A percentile compares a stretch with the other conserved stretches of the same genome.
phyloP scores from a whole-genome alignment of 2,113 vertebrate species.

The Rhadina sibilatrix region DNA sequence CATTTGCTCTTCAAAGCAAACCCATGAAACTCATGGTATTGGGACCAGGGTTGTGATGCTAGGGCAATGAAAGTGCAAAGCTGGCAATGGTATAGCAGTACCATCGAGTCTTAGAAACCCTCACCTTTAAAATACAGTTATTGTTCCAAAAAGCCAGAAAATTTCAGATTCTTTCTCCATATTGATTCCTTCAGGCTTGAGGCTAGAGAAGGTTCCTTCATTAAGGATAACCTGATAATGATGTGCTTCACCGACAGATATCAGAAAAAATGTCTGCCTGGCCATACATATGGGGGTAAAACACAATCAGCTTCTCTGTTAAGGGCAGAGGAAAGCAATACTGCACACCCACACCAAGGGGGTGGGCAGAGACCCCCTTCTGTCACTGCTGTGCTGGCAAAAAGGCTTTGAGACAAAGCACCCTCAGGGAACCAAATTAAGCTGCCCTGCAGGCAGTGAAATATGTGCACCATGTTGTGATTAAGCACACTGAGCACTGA shows the following conservation, averaged over 20 bases:
- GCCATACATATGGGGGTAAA: not conserved
- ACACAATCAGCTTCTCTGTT: not conserved
- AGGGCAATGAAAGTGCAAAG: not conserved
- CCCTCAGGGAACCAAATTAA: not conserved
- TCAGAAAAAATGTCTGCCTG: not conserved
- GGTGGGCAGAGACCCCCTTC: not conserved
- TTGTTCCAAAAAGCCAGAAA: not conserved
- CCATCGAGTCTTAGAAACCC: rapidly evolving
- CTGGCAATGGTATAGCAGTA: not conserved
- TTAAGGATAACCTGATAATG: not conserved
- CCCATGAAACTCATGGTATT: not conserved
- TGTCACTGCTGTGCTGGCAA: not conserved
- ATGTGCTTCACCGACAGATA: not conserved
- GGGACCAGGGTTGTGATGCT: not conserved
- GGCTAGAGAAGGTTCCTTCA: not conserved
- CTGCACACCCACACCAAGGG: not conserved
- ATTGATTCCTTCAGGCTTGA: not conserved
- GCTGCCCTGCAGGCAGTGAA: not conserved
- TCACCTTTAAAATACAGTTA: not conserved
- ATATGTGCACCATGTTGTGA: rapidly evolving
- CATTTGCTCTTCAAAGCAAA: not conserved
- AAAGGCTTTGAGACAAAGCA: not conserved
- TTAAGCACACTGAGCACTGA: not conserved
- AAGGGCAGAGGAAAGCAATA: not conserved
- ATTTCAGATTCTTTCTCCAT: not conserved